These are phyloP conservation scores for Paedocypris micromegethes DNA, from an alignment of 2,797 vertebrate genomes.

Conservation along the genomic window DNA sequence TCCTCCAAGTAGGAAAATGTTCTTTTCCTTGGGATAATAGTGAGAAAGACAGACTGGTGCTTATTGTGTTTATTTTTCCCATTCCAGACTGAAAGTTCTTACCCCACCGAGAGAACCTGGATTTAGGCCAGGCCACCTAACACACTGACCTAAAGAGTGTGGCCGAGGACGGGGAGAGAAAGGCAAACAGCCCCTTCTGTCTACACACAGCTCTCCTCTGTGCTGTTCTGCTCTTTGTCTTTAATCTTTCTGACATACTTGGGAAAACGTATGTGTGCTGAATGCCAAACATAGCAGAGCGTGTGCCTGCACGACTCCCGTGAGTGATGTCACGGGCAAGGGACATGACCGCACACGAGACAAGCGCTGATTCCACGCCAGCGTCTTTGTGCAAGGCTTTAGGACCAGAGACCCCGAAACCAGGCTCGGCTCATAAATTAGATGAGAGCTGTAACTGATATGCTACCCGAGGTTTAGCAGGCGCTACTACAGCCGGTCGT, in stretches of 20 bases:
- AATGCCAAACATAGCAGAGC: slow-evolving; percentile 48
- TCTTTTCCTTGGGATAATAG: not conserved
- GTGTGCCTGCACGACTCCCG: slow-evolving; percentile 41
- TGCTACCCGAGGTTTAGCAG: slow-evolving; percentile 8
- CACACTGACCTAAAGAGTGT: slow-evolving; percentile 44
- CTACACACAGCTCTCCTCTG: slow-evolving; percentile 4
- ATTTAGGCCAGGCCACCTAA: slow-evolving; percentile 34
- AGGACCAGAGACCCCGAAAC: slow-evolving; percentile 16
- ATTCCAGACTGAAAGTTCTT: slow-evolving; percentile 18
- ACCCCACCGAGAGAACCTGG: slow-evolving; percentile 33
- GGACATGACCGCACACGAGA: slow-evolving; percentile 45
- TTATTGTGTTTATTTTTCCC: slow-evolving; percentile 21
- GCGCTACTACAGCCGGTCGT: slow-evolving; percentile 10
- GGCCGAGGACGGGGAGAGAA: not conserved
- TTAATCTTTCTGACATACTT: slow-evolving; percentile 19
- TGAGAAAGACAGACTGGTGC: slow-evolving; percentile 3
- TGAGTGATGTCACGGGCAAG: slow-evolving; percentile 38
- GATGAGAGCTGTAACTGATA: slow-evolving; percentile 39
- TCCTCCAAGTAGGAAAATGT: too few relatives aligned
- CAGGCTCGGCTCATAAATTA: slow-evolving; percentile 24
- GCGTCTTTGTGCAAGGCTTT: slow-evolving; percentile 17
- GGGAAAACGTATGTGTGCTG: slow-evolving; percentile 3
- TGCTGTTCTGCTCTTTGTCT: not conserved
- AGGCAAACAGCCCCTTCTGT: not conserved
- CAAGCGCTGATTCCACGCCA: slow-evolving; percentile 17